phyloP scores from a whole-genome alignment of 2,888 invertebrate genomes.

The Lottia gigantea region DNA sequence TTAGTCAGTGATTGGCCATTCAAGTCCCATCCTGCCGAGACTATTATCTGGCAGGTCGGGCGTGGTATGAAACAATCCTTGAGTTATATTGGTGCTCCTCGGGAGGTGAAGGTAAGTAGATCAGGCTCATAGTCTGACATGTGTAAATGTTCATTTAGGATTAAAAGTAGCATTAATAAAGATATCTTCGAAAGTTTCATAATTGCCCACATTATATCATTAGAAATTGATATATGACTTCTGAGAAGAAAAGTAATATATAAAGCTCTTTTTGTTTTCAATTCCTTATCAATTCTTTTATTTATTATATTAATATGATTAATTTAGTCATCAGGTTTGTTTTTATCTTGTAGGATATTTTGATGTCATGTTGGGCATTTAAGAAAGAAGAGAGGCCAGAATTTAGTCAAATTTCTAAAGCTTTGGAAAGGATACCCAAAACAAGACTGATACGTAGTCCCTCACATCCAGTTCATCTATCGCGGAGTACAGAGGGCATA shows the following conservation, averaged over 20 bases:
- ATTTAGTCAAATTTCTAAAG: conserved; percentile 83
- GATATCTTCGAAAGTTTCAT: too few species aligned
- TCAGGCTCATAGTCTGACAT: too few species aligned
- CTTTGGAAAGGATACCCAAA: conserved; percentile 87
- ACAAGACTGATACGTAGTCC: conserved; percentile 97
- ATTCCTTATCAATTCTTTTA: too few species aligned
- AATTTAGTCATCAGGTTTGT: background rate
- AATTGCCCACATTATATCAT: too few species aligned
- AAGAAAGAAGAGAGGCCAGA: conserved; percentile 87
- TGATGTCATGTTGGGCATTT: conserved; percentile 95
- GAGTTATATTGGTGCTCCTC: conserved; percentile 91
- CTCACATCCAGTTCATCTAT: conserved; percentile 96
- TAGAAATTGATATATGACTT: too few species aligned
- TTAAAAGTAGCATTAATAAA: too few species aligned
- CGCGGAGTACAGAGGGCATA: conserved; percentile 84
- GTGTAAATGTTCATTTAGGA: too few species aligned
- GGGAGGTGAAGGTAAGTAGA: conserved; percentile 88
- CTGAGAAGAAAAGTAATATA: background rate
- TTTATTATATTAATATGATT: background rate
- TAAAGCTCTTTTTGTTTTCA: background rate
- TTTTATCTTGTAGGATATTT: conserved; percentile 79
- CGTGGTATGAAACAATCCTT: conserved; percentile 91
- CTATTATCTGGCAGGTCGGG: conserved; percentile 98
- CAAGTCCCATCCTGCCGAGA: conserved; percentile 91
- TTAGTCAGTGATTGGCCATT: conserved; percentile 97